phyloP scores from a whole-genome alignment of 1,140 invertebrate genomes.

The Galleria mellonella region DNA sequence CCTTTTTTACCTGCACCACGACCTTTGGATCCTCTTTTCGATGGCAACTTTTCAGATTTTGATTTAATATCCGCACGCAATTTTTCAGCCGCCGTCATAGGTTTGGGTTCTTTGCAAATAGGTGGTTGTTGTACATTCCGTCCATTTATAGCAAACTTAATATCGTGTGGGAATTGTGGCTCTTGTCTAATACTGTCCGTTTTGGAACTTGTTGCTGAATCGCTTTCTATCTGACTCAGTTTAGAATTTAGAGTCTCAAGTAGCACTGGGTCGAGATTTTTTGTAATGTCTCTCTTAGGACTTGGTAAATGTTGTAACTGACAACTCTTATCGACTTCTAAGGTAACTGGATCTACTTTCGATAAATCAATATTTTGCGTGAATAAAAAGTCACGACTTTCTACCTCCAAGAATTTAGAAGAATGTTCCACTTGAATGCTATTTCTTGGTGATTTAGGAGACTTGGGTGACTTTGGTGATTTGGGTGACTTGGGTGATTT shows the following conservation, averaged over 20 bases:
- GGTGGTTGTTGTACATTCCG: slow-evolving; percentile 55
- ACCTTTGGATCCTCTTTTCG: slow-evolving; percentile 74
- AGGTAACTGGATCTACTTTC: slow-evolving; percentile 80
- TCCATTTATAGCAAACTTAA: slow-evolving; percentile 67
- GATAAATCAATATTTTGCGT: slow-evolving; percentile 83
- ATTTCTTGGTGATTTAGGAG: slow-evolving; percentile 74
- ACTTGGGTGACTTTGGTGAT: slow-evolving; percentile 76
- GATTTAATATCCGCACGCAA: slow-evolving; percentile 72
- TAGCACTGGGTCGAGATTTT: slow-evolving; percentile 78
- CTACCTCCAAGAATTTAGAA: slow-evolving; percentile 66
- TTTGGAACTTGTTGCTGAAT: slow-evolving; percentile 80
- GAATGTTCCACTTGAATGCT: slow-evolving; percentile 61
- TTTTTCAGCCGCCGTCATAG: slow-evolving; percentile 64
- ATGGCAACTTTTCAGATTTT: slow-evolving; percentile 70
- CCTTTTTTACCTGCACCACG: slow-evolving; percentile 74
- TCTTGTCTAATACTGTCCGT: slow-evolving; percentile 80
- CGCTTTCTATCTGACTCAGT: slow-evolving; percentile 82
- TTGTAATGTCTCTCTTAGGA: slow-evolving; percentile 80
- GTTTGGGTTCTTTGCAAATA: slow-evolving; percentile 60
- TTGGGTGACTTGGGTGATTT: slow-evolving; percentile 74
- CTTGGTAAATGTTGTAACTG: slow-evolving; percentile 77
- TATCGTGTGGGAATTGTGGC: slow-evolving; percentile 73
- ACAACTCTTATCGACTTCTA: slow-evolving; percentile 79
- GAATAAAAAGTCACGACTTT: slow-evolving; percentile 77
- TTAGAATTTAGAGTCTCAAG: slow-evolving; percentile 82